Base-by-base conservation (phyloP, 1,140 invertebrate genomes). In the Drosophila busckii region DNA sequence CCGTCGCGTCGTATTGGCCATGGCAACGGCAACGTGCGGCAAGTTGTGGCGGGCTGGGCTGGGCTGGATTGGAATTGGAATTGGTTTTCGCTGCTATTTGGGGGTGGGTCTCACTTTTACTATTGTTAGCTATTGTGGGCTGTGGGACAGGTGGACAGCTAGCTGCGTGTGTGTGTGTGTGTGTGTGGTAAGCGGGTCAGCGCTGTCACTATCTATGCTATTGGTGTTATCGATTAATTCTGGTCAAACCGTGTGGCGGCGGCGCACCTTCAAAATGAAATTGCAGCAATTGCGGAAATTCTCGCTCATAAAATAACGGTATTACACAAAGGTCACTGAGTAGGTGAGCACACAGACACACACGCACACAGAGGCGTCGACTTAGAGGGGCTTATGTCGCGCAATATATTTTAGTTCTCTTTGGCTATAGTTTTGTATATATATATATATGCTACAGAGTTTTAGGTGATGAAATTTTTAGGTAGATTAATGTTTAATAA, bases 221-320 rank as follows among this genome's bases (percentile, higher is more conserved):
- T 70, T 82, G 69, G 37, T 29, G 38, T 37, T 82, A 82, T 82
- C 69, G 75, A 82, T 82, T 82, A 58, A 66, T 82, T 82, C n/a
- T 83, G 55, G 61, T 16, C 76, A 82, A 40, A 55, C 52, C n/a
- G n/a, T 58, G 75, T 54, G 49, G 56, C 37, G 60, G 29, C 19
- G 75, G 55, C 75, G 58, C 75, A 60, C 75, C 76, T 70, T 75
- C 64, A 61, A 82, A 70, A 40, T 28, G 45, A 48, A 67, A 82
- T 82, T 83, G 76, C 70, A 75, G 8, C 59, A 73, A 69, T 73
- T 83, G 76, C 76, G 75, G 75, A 82, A 82, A 75, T 70, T 83
- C 35, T 52, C 34, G 49, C 48, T 45, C 58, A 62, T 63, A 37
- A 63, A 66, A 41, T 62, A 31, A 4, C 9, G 25, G 22, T 34